Percentiles rank a stretch among this genome's conserved stretches.
Evolutionary conservation across 2,113 vertebrate genomes (phyloP).

Genomic region (Eulemur macaco): DNA sequence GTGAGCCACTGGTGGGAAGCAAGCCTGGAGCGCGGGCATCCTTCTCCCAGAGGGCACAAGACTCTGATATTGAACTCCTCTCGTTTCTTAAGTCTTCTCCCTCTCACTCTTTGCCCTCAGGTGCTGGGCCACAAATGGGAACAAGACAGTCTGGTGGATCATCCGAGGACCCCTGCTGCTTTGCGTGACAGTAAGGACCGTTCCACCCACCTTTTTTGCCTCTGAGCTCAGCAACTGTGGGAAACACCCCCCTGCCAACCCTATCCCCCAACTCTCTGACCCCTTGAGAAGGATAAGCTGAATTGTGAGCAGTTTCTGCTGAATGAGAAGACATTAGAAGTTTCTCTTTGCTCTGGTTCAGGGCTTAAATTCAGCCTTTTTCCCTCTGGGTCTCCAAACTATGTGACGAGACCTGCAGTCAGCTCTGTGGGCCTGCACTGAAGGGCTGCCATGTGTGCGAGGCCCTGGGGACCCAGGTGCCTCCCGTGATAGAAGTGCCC

Average conservation of each 20-base stretch:
- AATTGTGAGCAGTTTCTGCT: background rate
- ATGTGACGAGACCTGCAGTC: background rate
- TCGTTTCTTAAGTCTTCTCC: background rate
- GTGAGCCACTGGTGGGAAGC: background rate
- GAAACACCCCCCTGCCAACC: background rate
- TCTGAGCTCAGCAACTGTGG: background rate
- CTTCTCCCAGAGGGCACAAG: background rate
- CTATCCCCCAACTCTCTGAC: background rate
- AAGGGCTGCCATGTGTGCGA: background rate
- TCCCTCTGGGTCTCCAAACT: background rate
- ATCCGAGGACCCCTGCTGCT: slow-evolving; percentile 93
- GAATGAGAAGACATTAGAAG: background rate
- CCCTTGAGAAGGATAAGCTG: background rate
- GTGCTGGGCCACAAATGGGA: slow-evolving; percentile 91
- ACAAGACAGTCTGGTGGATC: slow-evolving; percentile 95
- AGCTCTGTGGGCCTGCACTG: accelerated
- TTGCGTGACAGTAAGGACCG: slow-evolving; percentile 89
- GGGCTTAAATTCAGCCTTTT: background rate
- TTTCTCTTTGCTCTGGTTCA: background rate
- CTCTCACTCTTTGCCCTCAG: slow-evolving; percentile 77
- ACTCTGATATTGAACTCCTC: background rate
- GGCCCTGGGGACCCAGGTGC: background rate
- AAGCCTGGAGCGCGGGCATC: background rate
- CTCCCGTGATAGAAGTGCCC: background rate
- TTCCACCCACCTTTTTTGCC: background rate